Conservation (phyloP, 1,140 invertebrate species). For the Lasioglossum baleicum region DNA sequence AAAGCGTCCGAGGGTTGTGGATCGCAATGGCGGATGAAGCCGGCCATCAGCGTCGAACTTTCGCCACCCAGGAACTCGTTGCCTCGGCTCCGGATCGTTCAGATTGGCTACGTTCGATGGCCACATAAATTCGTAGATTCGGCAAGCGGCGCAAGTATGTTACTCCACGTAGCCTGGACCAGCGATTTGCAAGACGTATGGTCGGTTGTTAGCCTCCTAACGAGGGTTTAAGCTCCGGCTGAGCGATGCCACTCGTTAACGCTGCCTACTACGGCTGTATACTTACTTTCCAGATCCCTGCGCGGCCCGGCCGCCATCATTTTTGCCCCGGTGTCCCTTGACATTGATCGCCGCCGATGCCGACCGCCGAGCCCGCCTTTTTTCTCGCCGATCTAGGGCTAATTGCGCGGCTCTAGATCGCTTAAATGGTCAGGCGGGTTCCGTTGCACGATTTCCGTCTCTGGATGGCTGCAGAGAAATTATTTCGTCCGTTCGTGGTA, state of each 20-base stretch:
- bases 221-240: constrained; percentile 68
- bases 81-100: not conserved
- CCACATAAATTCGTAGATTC: constrained; percentile 61
- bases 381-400: not conserved
- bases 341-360: constrained; percentile 34
- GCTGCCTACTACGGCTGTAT: constrained; percentile 40
- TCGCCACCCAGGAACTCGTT: not conserved
- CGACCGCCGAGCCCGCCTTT: not conserved
- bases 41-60: not conserved
- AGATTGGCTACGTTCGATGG: constrained; percentile 42
- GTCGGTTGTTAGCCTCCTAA: constrained; percentile 67
- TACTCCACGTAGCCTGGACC: constrained; percentile 39
- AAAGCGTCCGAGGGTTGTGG: not conserved
- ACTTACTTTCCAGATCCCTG: constrained; percentile 40
- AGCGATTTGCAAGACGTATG: constrained; percentile 66
- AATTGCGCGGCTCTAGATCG: not conserved
- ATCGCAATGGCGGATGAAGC: not conserved
- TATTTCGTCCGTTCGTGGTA: no score
- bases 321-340: constrained; percentile 24
- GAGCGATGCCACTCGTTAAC: constrained; percentile 69
- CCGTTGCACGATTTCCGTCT: no score
- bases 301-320: constrained; percentile 26
- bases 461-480: no score
- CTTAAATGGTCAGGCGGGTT: no score
- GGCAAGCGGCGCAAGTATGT: not conserved